phyloP scores from a whole-genome alignment of 2,888 invertebrate genomes.

The Electrophaes corylata region DNA sequence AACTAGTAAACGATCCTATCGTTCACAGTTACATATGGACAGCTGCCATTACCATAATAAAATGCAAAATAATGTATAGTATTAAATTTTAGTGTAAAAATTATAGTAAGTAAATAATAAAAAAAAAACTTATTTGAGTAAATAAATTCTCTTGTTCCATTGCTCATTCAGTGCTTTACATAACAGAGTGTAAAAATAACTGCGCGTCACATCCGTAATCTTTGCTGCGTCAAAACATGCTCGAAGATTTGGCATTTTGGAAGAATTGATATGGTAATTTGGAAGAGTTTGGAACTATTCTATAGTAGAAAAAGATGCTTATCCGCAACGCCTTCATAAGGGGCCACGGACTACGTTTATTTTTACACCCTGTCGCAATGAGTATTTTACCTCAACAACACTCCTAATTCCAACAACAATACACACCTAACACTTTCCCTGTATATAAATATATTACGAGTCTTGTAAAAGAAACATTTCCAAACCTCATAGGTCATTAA shows the following conservation, averaged over 20 bases:
- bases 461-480: slow-evolving; percentile 82
- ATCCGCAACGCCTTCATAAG: slow-evolving; percentile 35
- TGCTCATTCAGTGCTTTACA: slow-evolving; percentile 79
- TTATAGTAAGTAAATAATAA: slow-evolving; percentile 75
- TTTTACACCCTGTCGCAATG: slow-evolving; percentile 77
- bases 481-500: slow-evolving; percentile 82
- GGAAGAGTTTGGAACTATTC: slow-evolving; percentile 45
- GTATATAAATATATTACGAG: slow-evolving; percentile 81
- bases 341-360: slow-evolving; percentile 52
- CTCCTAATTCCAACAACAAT: slow-evolving; percentile 78
- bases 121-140: slow-evolving; percentile 79
- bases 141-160: slow-evolving; percentile 84
- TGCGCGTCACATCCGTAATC: slow-evolving; percentile 41
- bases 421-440: slow-evolving; percentile 83
- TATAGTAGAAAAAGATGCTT: slow-evolving; percentile 41
- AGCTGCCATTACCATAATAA: slow-evolving; percentile 81
- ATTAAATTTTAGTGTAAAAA: slow-evolving; percentile 72
- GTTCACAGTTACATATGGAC: slow-evolving; percentile 71
- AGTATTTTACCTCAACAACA: slow-evolving; percentile 82
- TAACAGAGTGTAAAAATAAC: slow-evolving; percentile 79
- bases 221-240: slow-evolving; percentile 38
- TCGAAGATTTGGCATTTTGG: slow-evolving; percentile 43
- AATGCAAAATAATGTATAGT: slow-evolving; percentile 81
- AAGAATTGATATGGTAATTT: slow-evolving; percentile 37
- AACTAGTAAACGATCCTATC: slow-evolving; percentile 69